Evolutionary conservation across 2,888 invertebrate species (phyloP), one percentile per base, ranked within the genome.

Genomic region (Ditylenchus weischeri): DNA sequence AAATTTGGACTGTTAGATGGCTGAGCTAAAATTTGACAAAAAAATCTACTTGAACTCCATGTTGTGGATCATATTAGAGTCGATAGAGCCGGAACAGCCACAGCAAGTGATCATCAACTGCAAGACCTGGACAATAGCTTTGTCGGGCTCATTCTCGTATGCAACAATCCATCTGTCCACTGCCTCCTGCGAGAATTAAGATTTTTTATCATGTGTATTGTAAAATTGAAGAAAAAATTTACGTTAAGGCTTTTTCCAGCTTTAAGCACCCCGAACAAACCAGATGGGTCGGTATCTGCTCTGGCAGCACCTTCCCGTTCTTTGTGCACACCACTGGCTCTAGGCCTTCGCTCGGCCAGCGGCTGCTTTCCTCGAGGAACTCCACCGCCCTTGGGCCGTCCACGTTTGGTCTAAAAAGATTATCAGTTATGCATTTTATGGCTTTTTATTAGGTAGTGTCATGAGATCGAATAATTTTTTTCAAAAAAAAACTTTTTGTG

Each of bases 111-210:
- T 93, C 83, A 99, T 95, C 86, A 98, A 95, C 85, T 98, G 96
- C 90, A 96, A 93, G 57, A 98, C 85, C 78, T 93, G 90, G 57
- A 95, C 89, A 15, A 96, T 86, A 36, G 90, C 89, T 84, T 93
- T 93, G 3, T 92, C 88, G 84, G 93, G 92, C 19, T 74, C 69
- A 13, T 57, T 49, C 85, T 96, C 96, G 84, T 99, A 99, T 75
- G 90, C 90, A 83, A 95, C 95, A 80, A 99, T 96, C 98, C 98
- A 99, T 83, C 94, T 92, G 85, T 99, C 96, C 15, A 96, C 93
- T 73, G 94, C 50, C 3, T 54, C 54, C 54, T 54, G n/a, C 21
- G 29, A 43, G 13, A 43, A 8, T 13, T 6, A 43, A 43, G 5
- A 2, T 43, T 43, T 43, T 10, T 43, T 43, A 43, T 5, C 29